These are phyloP conservation scores for Lymantria dispar DNA, from an alignment of 2,888 invertebrate genomes.

Conservation along the genomic window DNA sequence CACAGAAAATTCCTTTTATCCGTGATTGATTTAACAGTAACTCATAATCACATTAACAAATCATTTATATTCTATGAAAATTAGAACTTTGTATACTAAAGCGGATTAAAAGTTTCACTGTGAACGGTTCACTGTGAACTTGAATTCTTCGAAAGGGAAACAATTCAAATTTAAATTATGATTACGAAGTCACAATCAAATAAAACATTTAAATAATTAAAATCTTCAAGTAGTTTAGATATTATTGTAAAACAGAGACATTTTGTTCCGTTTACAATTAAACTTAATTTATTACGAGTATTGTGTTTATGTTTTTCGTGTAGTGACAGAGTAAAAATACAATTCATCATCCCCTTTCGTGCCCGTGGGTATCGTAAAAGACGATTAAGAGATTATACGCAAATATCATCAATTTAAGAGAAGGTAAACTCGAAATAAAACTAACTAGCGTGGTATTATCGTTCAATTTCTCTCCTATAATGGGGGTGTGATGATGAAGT, in stretches of 20 bases:
- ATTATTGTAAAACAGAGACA: conserved; percentile 18
- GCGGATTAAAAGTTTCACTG: conserved; percentile 22
- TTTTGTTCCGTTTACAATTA: no score
- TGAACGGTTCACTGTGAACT: conserved; percentile 16
- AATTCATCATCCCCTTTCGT: no score
- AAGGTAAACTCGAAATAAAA: no score
- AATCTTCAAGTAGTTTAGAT: conserved; percentile 12
- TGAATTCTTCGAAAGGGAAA: conserved; percentile 24
- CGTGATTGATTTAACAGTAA: conserved; percentile 33
- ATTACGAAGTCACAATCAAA: conserved; percentile 25
- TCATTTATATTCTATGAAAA: conserved; percentile 8
- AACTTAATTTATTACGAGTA: no score
- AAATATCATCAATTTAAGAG: no score
- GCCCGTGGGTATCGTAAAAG: no score
- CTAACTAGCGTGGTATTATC: no score
- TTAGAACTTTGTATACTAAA: conserved; percentile 8
- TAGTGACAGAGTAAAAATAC: no score
- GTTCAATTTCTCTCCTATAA: no score
- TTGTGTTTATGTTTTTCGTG: no score
- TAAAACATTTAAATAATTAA: conserved; percentile 29
- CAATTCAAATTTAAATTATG: conserved; percentile 29
- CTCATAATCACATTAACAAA: conserved; percentile 22
- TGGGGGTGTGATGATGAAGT: no score
- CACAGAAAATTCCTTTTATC: not conserved
- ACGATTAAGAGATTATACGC: no score